Evolutionary conservation across 2,888 invertebrate species (phyloP), one percentile per base, ranked within the genome.

Genomic region (Megastigmus dorsalis): DNA sequence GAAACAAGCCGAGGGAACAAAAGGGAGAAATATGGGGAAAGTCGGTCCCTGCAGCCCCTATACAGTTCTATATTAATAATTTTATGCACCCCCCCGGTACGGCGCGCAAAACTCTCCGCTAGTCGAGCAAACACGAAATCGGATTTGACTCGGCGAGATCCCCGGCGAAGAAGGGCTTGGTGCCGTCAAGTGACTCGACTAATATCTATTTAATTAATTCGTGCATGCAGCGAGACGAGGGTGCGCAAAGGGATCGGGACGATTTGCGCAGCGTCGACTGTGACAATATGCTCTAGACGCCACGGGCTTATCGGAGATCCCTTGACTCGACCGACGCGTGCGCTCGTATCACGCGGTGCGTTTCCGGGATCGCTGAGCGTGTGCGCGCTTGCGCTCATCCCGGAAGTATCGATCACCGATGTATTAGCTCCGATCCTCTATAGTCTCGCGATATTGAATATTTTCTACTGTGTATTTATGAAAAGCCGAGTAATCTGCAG

Each of bases 171-270:
- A 77, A 72, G 60, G 68, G 69, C n/a, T n/a, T n/a, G 74, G 75
- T 63, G 71, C 77, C 79, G 82, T 82, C 80, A 82, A 87, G 84
- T 84, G 84, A 86, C 79, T 83, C 82, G 80, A 75, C 82, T 87
- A 87, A 87, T 87, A 85, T 85, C 81, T 80, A 82, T 86, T 87
- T 86, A 85, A 87, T 87, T 85, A 86, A 85, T 87, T 84, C 81
- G 60, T 52, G 68, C 43, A 57, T n/a, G 65, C 15, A 20, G n/a
- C 20, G 38, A 18, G 48, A 48, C n/a, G 43, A 3, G 45, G 28
- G 28, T 5, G n/a, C 33, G 23, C 23, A n/a, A 10, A 60, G 1
- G 20, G 10, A 26, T 3, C 15, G 45, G 23, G 10, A 28, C 10
- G 28, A 30, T n/a, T n/a, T n/a, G n/a, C n/a, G n/a, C n/a, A 26